Conservation (phyloP, 92 coral and sea anemone genomes). For the Parazoanthus darwini region DNA sequence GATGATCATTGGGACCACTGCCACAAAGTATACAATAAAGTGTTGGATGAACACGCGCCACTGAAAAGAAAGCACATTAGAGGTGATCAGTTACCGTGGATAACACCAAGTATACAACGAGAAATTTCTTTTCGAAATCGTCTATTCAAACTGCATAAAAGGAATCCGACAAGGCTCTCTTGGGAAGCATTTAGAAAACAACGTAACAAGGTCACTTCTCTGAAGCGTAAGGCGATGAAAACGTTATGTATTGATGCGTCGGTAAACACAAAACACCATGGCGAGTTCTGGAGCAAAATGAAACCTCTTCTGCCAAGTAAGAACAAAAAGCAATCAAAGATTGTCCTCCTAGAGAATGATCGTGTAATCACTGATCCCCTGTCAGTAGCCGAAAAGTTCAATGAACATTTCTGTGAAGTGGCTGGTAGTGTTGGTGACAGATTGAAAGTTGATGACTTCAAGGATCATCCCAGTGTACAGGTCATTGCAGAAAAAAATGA, state of each 20-base stretch:
- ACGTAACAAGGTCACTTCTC: no score
- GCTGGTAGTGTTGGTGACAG: conserved; percentile 47
- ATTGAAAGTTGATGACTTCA: conserved; percentile 44
- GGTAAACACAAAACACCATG: no score
- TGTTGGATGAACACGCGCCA: not conserved
- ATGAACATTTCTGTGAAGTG: conserved; percentile 48
- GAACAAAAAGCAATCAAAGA: conserved; percentile 3
- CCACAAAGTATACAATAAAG: conserved; percentile 42
- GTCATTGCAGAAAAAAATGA: conserved; percentile 24
- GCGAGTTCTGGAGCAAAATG: conserved; percentile 56
- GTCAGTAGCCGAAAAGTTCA: conserved; percentile 48
- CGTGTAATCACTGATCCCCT: conserved; percentile 17
- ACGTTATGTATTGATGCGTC: no score
- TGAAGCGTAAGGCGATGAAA: no score
- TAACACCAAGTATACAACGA: conserved; percentile 24
- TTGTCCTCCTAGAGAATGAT: not conserved
- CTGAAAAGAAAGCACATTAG: no score
- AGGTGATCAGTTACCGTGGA: conserved; percentile 49
- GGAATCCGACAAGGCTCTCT: no score
- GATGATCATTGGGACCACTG: conserved; percentile 67
- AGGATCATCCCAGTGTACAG: conserved; percentile 51
- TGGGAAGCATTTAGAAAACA: no score
- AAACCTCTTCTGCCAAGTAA: conserved; percentile 35
- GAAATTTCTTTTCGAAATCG: no score
- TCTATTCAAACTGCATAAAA: no score